These are phyloP conservation scores for Pachyrhynchus sulphureomaculatus DNA, from an alignment of 1,140 invertebrate genomes.

Conservation along the genomic window DNA sequence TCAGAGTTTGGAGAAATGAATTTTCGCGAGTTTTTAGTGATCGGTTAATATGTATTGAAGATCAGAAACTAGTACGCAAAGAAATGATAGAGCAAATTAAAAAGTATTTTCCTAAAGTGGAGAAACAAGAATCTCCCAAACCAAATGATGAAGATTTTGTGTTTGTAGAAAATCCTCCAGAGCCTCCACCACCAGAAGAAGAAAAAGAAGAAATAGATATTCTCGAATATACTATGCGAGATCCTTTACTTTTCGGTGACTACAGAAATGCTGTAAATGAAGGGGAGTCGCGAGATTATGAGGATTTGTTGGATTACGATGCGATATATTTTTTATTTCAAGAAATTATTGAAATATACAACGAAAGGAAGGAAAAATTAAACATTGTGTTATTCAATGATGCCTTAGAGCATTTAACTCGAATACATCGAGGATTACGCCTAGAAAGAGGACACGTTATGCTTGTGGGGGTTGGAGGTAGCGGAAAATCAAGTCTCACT, in stretches of 20 bases:
- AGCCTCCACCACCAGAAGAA: slow-evolving; percentile 39
- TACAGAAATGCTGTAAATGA: slow-evolving; percentile 76
- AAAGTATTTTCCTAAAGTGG: slow-evolving; percentile 51
- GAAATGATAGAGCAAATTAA: slow-evolving; percentile 56
- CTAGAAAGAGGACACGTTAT: slow-evolving; percentile 83
- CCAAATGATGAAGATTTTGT: slow-evolving; percentile 34
- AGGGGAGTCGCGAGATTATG: slow-evolving; percentile 76
- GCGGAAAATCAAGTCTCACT: slow-evolving; percentile 78
- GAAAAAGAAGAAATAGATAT: slow-evolving; percentile 54
- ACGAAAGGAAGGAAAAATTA: slow-evolving; percentile 68
- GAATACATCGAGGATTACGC: slow-evolving; percentile 78
- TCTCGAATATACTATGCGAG: slow-evolving; percentile 69
- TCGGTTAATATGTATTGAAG: slow-evolving; percentile 72
- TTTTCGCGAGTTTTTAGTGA: slow-evolving; percentile 83
- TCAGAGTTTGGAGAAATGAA: slow-evolving; percentile 89
- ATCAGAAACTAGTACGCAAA: slow-evolving; percentile 54
- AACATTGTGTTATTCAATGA: slow-evolving; percentile 87
- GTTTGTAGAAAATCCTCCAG: slow-evolving; percentile 27
- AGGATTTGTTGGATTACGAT: slow-evolving; percentile 87
- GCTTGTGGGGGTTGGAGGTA: slow-evolving; percentile 82
- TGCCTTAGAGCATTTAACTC: slow-evolving; percentile 83
- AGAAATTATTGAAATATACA: slow-evolving; percentile 87
- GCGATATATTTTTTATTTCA: slow-evolving; percentile 81
- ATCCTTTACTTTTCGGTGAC: slow-evolving; percentile 86
- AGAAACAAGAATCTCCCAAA: slow-evolving; percentile 17